A percentile compares a stretch with the other conserved stretches of the same genome.
Evolutionary conservation across 2,797 vertebrate species (phyloP).

Genomic region (Sebastes trivittatus): DNA sequence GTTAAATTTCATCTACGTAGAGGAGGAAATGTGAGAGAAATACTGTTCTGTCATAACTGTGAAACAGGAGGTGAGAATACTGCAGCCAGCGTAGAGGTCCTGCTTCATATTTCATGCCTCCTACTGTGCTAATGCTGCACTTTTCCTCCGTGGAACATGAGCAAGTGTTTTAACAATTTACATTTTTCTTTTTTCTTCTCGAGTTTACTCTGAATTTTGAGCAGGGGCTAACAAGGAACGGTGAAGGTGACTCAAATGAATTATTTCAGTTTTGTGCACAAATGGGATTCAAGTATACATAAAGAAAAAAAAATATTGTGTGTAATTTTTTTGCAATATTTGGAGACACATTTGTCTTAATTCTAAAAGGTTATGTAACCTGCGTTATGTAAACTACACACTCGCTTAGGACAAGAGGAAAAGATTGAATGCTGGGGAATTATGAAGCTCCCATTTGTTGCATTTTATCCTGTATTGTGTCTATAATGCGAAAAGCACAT

Average conservation of each 20-base stretch:
- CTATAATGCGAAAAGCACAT: neutral
- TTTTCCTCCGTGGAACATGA: neutral
- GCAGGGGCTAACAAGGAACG: neutral
- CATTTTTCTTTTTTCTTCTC: too few relatives aligned
- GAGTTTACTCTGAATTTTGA: neutral
- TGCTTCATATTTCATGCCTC: conserved; percentile 33
- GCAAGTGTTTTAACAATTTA: neutral
- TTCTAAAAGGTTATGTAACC: neutral
- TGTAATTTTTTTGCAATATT: too few relatives aligned
- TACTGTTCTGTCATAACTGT: conserved; percentile 22
- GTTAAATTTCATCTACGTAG: conserved; percentile 11
- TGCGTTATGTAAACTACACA: neutral
- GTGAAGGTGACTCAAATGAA: neutral
- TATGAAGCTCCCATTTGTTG: neutral
- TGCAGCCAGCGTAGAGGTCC: neutral
- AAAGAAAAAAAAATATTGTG: too few relatives aligned
- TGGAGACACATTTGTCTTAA: too few relatives aligned
- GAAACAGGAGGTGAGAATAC: conserved; percentile 30
- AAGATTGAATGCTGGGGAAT: neutral
- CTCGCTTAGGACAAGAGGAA: neutral
- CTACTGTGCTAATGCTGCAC: neutral
- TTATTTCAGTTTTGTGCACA: neutral
- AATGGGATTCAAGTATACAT: neutral
- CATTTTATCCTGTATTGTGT: neutral
- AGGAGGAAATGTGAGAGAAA: conserved; percentile 39